Percentiles rank a stretch among this genome's conserved stretches.
Evolutionary conservation across 2,113 vertebrate genomes (phyloP).

Genomic region (Mugil cephalus): DNA sequence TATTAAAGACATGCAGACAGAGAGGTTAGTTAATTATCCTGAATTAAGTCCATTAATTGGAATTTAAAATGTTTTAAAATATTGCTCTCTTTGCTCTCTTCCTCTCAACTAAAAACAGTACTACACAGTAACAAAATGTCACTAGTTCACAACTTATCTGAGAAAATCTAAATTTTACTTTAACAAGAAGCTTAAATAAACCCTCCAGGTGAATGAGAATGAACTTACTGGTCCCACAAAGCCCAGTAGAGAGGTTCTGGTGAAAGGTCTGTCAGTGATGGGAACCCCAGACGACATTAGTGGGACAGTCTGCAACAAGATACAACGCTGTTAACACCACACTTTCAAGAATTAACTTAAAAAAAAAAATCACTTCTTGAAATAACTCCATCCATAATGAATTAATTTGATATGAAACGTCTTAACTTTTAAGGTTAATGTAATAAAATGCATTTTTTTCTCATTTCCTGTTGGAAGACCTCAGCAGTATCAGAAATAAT

Average conservation of each 20-base stretch:
- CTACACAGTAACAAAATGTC: no score
- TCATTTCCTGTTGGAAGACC: no score
- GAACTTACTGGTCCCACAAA: constrained; percentile 93
- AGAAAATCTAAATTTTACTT: no score
- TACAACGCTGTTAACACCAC: neutral
- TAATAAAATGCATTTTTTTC: no score
- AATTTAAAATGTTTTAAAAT: no score
- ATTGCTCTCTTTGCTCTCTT: no score
- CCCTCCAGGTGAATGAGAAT: neutral
- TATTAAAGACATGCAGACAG: no score
- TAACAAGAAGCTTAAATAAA: neutral
- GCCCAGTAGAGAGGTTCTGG: constrained; percentile 92
- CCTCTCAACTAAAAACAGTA: no score
- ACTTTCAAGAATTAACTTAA: neutral
- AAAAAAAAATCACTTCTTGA: neutral
- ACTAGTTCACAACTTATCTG: no score
- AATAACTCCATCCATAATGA: neutral
- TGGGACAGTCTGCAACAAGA: constrained; percentile 87
- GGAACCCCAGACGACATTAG: constrained; percentile 85
- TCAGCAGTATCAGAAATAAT: neutral
- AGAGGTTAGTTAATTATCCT: no score
- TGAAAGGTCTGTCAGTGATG: constrained; percentile 89
- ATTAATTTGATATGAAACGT: no score
- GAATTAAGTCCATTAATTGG: no score
- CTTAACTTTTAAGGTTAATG: neutral